Base-by-base conservation (phyloP, 2,888 invertebrate species). In the Chaitophorus viminalis region DNA sequence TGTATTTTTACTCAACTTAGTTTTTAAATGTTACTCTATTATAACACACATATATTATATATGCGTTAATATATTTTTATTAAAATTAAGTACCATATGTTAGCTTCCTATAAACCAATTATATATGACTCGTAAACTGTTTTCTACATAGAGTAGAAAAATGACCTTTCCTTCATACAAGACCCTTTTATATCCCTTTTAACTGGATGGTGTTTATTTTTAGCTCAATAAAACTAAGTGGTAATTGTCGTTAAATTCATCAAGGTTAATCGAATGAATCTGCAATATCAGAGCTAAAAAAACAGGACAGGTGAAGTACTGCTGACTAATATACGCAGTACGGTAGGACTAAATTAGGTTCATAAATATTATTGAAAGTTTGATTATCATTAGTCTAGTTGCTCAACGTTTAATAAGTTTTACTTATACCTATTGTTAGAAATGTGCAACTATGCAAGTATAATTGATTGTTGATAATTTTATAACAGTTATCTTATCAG, bases 201-300 rank as follows among this genome's bases (percentile, higher is more conserved):
- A 78, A 86, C 70, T 72, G 52, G 25, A 78, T 70, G 86, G 29
- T 36, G 78, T 70, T 78, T 86, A 86, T 86, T 86, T 86, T 78
- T 86, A 86, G 86, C 86, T 78, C 78, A 86, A 78, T 76, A 86
- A 65, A 54, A 72, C 78, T 70, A 78, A 78, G 85, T 77, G 85
- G 86, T 86, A 86, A 86, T 78, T 78, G 78, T 86, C 70, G 86
- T 78, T 86, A 54, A 79, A 78, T 86, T 79, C 78, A 72, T 86
- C 78, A 86, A 86, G 86, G 86, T 86, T 86, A 86, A 86, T 86
- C 86, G 78, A 86, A 86, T 86, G 72, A 86, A 86, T 86, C 78
- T 86, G 78, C 33, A 86, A 86, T 86, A 86, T 78, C 78, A 79
- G 72, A 70, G 78, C 29, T 78, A 72, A 79, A 85, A 65, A 60